Conservation (phyloP, 2,113 vertebrate genomes). For the Hippopotamus amphibius region DNA sequence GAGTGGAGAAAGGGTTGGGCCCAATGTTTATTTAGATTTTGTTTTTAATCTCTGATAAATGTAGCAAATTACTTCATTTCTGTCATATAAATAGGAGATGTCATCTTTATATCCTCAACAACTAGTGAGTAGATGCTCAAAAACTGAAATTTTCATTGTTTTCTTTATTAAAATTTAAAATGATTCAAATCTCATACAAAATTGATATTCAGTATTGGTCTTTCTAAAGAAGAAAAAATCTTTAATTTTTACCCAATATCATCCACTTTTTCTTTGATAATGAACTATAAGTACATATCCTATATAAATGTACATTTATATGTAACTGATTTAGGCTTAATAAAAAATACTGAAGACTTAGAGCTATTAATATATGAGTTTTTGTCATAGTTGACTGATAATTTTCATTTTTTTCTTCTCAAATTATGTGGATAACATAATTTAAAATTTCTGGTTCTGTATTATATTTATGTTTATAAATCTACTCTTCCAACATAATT, state of each 20-base stretch:
- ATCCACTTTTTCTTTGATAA: neutral
- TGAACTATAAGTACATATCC: neutral
- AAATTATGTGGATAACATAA: neutral
- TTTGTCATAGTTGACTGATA: neutral
- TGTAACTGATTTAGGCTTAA: neutral
- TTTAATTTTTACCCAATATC: neutral
- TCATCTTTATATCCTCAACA: neutral
- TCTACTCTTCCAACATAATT: neutral
- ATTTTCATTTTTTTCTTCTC: neutral
- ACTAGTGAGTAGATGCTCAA: neutral
- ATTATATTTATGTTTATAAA: neutral
- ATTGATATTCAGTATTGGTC: neutral
- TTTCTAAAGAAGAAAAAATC: neutral
- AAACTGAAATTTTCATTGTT: neutral
- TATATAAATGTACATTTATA: neutral
- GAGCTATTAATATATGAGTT: neutral
- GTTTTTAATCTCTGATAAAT: neutral
- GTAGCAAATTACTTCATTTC: neutral
- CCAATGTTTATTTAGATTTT: neutral
- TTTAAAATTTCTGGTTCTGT: neutral
- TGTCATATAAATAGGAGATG: neutral
- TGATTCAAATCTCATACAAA: conserved; percentile 9
- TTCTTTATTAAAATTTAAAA: neutral
- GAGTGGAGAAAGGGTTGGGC: neutral
- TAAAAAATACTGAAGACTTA: neutral